Conservation (phyloP, 2,113 vertebrate species). For the Salvelinus fontinalis region DNA sequence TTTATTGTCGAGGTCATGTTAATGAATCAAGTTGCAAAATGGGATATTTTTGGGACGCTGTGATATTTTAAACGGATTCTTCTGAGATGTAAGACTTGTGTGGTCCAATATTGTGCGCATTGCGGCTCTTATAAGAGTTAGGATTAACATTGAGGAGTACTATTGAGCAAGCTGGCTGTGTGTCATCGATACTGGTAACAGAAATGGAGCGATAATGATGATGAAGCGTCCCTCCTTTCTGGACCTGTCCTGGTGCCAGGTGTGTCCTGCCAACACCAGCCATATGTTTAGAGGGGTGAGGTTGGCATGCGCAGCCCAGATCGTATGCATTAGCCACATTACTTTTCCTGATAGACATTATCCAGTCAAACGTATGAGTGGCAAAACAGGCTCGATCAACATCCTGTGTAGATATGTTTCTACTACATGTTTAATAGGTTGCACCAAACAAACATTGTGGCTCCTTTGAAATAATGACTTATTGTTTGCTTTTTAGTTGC, state of each 20-base stretch:
- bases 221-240: background rate
- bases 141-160: background rate
- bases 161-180: no score
- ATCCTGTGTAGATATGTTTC: background rate
- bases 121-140: no score
- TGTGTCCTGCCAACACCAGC: background rate
- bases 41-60: no score
- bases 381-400: background rate
- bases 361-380: background rate
- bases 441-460: background rate
- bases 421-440: background rate
- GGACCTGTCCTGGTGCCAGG: background rate
- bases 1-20: no score
- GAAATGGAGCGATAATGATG: background rate
- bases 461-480: background rate
- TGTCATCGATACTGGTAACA: background rate
- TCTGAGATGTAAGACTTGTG: no score
- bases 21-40: no score
- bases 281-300: background rate
- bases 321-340: background rate
- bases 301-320: background rate
- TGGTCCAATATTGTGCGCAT: no score
- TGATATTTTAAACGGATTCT: no score
- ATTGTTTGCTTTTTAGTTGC: background rate
- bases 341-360: background rate